Evolutionary conservation across 2,797 vertebrate species (phyloP).

Genomic region (Myotis planiceps): DNA sequence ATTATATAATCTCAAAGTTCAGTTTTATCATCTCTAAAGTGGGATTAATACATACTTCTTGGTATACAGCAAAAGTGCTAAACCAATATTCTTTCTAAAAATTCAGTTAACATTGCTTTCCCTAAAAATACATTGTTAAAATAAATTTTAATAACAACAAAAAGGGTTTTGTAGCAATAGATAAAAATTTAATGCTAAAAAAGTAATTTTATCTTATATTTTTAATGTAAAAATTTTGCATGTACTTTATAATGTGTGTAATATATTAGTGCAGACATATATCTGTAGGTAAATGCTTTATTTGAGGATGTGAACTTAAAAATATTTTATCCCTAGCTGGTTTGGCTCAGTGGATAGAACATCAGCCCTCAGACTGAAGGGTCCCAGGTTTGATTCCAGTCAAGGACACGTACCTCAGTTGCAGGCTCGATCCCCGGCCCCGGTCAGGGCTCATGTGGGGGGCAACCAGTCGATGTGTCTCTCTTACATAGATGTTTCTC

Average conservation of each 20-base stretch:
- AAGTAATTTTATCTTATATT: background rate
- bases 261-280: background rate
- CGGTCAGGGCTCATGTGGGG: too few species aligned
- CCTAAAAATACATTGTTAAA: background rate
- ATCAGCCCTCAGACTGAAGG: too few species aligned
- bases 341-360: too few species aligned
- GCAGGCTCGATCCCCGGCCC: too few species aligned
- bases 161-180: background rate
- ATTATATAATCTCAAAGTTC: conserved; percentile 15
- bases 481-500: too few species aligned
- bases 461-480: too few species aligned
- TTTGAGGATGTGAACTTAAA: background rate
- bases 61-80: background rate
- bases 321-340: background rate
- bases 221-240: background rate
- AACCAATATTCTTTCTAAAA: background rate
- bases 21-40: conserved; percentile 14
- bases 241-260: background rate
- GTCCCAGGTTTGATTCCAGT: too few species aligned
- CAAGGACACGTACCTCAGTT: too few species aligned
- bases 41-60: background rate
- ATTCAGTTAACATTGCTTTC: background rate
- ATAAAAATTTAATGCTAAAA: background rate
- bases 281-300: background rate
- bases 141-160: conserved; percentile 13